phyloP scores from a whole-genome alignment of 2,113 vertebrate species.

The Emydura subglobosa region DNA sequence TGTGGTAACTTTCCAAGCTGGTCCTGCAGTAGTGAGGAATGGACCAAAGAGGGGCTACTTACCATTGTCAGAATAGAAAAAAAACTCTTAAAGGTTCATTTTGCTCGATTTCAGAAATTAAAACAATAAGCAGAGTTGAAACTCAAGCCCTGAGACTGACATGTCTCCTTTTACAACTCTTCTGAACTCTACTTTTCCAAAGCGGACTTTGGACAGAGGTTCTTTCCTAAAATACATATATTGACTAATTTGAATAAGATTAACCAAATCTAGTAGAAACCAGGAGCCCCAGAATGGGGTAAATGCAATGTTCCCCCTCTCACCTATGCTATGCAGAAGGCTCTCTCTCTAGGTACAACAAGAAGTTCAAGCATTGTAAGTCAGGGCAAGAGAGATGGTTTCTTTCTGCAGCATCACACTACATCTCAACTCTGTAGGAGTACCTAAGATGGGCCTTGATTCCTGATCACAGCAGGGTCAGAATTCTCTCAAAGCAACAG shows the following conservation, averaged over 20 bases:
- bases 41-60: neutral
- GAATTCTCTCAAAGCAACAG: neutral
- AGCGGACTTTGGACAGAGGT: neutral
- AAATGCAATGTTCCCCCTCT: neutral
- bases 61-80: neutral
- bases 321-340: neutral
- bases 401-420: neutral
- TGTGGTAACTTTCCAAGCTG: neutral
- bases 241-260: neutral
- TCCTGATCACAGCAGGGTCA: neutral
- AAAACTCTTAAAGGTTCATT: neutral
- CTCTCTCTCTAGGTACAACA: neutral
- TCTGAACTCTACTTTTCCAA: rapidly evolving
- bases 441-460: neutral
- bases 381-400: neutral
- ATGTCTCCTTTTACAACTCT: rapidly evolving
- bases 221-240: neutral
- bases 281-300: neutral
- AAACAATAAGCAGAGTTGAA: neutral
- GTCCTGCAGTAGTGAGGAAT: neutral
- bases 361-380: neutral
- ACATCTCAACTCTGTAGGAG: neutral
- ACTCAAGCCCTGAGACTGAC: rapidly evolving
- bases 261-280: neutral
- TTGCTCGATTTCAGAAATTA: neutral